A percentile compares a stretch with the other conserved stretches of the same genome.
phyloP scores from a whole-genome alignment of 2,113 vertebrate species.

The Anseranas semipalmata region DNA sequence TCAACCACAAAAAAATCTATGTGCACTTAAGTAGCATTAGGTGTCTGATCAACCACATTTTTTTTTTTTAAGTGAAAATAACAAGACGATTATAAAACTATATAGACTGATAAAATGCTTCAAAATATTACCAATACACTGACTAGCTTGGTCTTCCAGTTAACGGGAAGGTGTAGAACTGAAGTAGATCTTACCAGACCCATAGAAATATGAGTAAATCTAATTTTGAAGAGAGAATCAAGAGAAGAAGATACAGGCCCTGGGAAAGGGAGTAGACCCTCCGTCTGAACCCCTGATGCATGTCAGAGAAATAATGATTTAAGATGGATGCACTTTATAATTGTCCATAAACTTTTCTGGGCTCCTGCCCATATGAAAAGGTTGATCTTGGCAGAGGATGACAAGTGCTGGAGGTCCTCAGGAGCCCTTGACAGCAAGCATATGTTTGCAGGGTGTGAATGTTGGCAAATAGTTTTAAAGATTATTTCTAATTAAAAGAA shows the following conservation, averaged over 20 bases:
- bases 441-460: background rate
- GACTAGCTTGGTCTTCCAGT: background rate
- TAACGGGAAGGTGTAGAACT: background rate
- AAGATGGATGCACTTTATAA: background rate
- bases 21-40: constrained; percentile 75
- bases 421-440: background rate
- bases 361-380: background rate
- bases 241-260: background rate
- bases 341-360: background rate
- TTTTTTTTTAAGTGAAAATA: constrained; percentile 64
- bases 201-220: background rate
- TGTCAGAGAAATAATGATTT: background rate
- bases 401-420: background rate
- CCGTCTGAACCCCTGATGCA: background rate
- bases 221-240: background rate
- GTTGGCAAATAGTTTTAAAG: background rate
- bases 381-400: constrained; percentile 1
- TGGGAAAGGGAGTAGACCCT: background rate
- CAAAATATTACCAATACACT: background rate
- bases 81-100: constrained; percentile 67
- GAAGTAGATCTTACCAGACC: background rate
- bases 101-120: constrained; percentile 48
- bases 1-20: constrained; percentile 78
- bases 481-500: background rate
- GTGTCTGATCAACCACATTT: constrained; percentile 73